Percentiles rank a stretch among this genome's conserved stretches.
Conservation (phyloP, 2,113 vertebrate genomes). For the Pipa parva region DNA sequence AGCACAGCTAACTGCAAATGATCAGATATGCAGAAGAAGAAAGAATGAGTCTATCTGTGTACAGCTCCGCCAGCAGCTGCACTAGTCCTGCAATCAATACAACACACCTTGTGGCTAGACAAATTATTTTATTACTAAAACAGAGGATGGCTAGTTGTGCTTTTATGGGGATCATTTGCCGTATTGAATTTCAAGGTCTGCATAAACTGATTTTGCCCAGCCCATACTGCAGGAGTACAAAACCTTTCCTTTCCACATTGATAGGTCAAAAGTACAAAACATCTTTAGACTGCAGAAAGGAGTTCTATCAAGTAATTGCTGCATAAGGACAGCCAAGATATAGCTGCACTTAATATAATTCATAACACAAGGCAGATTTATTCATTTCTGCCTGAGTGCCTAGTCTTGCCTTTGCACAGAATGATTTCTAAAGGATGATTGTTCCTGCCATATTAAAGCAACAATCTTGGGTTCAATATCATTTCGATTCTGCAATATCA, state of each 20-base stretch:
- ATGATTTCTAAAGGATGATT: constrained; percentile 11
- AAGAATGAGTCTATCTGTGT: too few relatives aligned
- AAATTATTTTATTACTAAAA: too few relatives aligned
- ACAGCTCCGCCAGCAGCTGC: too few relatives aligned
- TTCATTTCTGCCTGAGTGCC: constrained; percentile 21
- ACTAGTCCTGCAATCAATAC: too few relatives aligned
- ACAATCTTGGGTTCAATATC: background rate
- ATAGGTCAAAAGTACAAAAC: constrained; percentile 11
- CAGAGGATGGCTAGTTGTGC: too few relatives aligned
- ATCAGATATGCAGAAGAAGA: too few relatives aligned
- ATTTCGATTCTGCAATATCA: constrained; percentile 1
- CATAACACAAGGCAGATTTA: constrained; percentile 19
- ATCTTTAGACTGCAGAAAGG: background rate
- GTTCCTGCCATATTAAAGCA: accelerated
- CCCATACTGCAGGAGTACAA: background rate
- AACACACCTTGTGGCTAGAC: too few relatives aligned
- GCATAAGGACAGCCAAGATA: constrained; percentile 16
- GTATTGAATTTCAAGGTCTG: background rate
- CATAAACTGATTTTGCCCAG: background rate
- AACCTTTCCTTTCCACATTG: background rate
- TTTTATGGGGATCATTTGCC: too few relatives aligned
- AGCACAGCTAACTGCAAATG: too few relatives aligned
- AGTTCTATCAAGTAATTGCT: constrained; percentile 18
- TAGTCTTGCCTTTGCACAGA: constrained; percentile 13
- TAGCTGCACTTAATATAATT: constrained; percentile 35